Evolutionary conservation across 1,140 invertebrate genomes (phyloP), one percentile per base, ranked within the genome.

Genomic region (Penaeus japonicus): DNA sequence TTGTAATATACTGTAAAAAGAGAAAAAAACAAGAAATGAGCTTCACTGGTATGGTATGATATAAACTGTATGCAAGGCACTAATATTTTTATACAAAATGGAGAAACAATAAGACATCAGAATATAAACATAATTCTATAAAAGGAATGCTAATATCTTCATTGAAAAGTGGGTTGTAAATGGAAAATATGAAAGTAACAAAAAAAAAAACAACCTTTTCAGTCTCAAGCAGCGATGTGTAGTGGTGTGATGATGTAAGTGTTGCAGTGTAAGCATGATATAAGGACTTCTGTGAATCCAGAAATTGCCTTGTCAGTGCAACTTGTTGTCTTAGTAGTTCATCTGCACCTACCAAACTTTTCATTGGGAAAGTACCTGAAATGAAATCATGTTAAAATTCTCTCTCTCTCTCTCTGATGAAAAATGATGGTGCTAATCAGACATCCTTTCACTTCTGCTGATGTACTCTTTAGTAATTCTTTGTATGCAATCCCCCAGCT

Each of bases 241-340:
- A 88, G 20, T 24, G 87, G 20, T 83, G 54, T n/a, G 79, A 78
- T 10, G 87, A 83, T 27, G 57, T 77, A 20, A 88, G 80, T 35
- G 87, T 88, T 55, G 79, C 80, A 57, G 87, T 84, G 53, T 88
- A 88, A 73, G 87, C 87, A 22, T 88, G 87, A 32, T 88, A 78
- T 79, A 88, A 59, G 24, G 35, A 30, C 55, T 78, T 80, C 32
- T 88, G 87, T 54, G 80, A 77, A 47, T 88, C 87, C 65, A 88
- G 80, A 73, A 88, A 88, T 55, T 88, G 87, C 54, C 87, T 83
- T n/a, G 55, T 83, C 18, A 88, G 62, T 12, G 80, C 80, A 22
- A 88, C 87, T 59, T 88, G 87, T 47, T 88, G 87, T 27, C 30
- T 77, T 81, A 88, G 65, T 27, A 88, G 20, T 2, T 88, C 79